Conservation (phyloP, 2,888 invertebrate species). For the Busseola fusca region DNA sequence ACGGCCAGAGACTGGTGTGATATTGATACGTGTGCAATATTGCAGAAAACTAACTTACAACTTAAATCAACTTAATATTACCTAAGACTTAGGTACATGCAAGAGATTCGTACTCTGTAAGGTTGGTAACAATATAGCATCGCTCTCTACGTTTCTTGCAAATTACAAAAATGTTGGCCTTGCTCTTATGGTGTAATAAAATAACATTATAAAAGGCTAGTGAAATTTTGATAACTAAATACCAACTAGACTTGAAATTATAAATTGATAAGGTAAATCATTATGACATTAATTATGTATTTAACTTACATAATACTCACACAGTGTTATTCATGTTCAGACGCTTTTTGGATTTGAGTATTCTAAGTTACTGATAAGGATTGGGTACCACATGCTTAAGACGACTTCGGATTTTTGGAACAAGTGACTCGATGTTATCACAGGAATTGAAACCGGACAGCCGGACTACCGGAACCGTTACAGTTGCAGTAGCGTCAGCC, state of each 20-base stretch:
- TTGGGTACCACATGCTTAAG: slow-evolving; percentile 44
- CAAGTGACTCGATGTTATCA: slow-evolving; percentile 26
- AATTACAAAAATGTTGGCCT: slow-evolving; percentile 81
- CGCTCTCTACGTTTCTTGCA: slow-evolving; percentile 66
- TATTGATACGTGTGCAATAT: slow-evolving; percentile 51
- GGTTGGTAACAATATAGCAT: slow-evolving; percentile 65
- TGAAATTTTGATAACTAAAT: slow-evolving; percentile 88
- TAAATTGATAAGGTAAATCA: slow-evolving; percentile 80
- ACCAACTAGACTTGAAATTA: slow-evolving; percentile 85
- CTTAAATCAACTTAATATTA: background rate
- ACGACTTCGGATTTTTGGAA: slow-evolving; percentile 53
- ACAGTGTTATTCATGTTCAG: slow-evolving; percentile 47
- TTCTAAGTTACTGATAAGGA: slow-evolving; percentile 47
- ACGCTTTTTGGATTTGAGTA: slow-evolving; percentile 55
- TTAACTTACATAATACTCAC: slow-evolving; percentile 58
- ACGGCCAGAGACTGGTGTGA: slow-evolving; percentile 65
- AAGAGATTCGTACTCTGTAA: slow-evolving; percentile 26
- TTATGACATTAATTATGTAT: slow-evolving; percentile 67
- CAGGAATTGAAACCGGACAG: slow-evolving; percentile 43
- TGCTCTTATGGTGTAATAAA: slow-evolving; percentile 84
- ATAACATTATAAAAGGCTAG: slow-evolving; percentile 88
- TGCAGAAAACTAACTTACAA: slow-evolving; percentile 13
- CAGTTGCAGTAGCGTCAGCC: slow-evolving; percentile 7
- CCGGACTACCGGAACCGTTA: background rate
- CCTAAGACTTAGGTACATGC: background rate